Percentiles rank a stretch among this genome's conserved stretches.
Conservation (phyloP, 2,888 invertebrate species). For the Lamellibrachia satsuma region DNA sequence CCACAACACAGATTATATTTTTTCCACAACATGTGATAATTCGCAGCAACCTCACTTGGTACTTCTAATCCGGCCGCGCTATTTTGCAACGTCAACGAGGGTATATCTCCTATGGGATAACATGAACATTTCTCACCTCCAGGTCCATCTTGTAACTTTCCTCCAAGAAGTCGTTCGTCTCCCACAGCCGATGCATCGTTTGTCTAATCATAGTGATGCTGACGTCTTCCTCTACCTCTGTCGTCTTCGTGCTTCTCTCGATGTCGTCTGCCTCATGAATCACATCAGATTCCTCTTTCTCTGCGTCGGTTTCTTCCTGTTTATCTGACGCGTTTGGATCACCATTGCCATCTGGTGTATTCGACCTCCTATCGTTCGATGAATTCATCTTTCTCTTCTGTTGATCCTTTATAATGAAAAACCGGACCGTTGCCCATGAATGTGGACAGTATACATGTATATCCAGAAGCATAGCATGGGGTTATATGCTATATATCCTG, state of each 20-base stretch:
- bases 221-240: background rate
- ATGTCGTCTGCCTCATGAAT: too few species aligned
- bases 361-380: background rate
- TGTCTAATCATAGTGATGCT: background rate
- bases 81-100: background rate
- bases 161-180: background rate
- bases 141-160: background rate
- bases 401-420: background rate
- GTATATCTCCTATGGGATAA: background rate
- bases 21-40: too few species aligned
- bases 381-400: background rate
- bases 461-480: too few species aligned
- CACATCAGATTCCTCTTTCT: too few species aligned
- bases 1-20: too few species aligned
- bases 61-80: background rate
- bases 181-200: background rate
- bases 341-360: background rate
- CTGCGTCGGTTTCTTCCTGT: too few species aligned
- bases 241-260: too few species aligned
- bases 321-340: background rate
- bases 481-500: too few species aligned
- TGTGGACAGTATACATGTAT: background rate
- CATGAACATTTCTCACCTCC: background rate
- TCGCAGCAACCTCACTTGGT: too few species aligned
- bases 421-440: background rate